Base-by-base conservation (phyloP, 2,888 invertebrate genomes). In the Allolobophora icterica region DNA sequence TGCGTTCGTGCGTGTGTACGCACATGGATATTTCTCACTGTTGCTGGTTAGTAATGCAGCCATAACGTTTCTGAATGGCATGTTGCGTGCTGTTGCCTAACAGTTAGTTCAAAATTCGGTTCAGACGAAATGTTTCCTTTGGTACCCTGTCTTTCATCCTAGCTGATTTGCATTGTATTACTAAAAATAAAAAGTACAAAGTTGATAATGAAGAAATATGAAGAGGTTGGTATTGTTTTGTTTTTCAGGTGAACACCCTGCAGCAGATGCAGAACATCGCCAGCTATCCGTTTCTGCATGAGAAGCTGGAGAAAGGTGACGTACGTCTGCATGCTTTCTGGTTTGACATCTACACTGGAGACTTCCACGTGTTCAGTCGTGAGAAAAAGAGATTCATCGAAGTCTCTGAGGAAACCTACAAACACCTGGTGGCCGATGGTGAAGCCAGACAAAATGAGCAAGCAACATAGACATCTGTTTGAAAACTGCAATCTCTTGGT, bases 341-440 rank as follows among this genome's bases (percentile, higher is more conserved):
- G 99, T 99, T 99, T 95, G 99, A 99, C 95, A 98, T 99, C 95
- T 98, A 98, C 95, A 98, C 98, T 0, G 99, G 98, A 0, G 98
- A 99, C 95, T 97, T 99, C 94, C 98, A 98, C 95, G 98, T 98
- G 95, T 99, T 99, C 95, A 98, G 98, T 94, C 96, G 98, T 93
- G 97, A 97, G 45, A 97, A 97, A 89, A 98, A 98, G 95, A 96
- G 96, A 92, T 99, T 92, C 90, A 38, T 92, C 15, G 58, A 52
- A 19, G 91, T 93, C 58, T 89, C 38, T 24, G 90, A 92, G 19
- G 89, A 91, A 11, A 58, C 91, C 8, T 92, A 92, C 84, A 42
- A 38, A 11, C 91, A 92, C 40, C 90, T 92, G 33, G 89, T 92
- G 35, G 58, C 84, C 21, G 92, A 92, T 89, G 92, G 91, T 34